phyloP scores from a whole-genome alignment of 2,113 vertebrate species.

The Stegastes partitus region DNA sequence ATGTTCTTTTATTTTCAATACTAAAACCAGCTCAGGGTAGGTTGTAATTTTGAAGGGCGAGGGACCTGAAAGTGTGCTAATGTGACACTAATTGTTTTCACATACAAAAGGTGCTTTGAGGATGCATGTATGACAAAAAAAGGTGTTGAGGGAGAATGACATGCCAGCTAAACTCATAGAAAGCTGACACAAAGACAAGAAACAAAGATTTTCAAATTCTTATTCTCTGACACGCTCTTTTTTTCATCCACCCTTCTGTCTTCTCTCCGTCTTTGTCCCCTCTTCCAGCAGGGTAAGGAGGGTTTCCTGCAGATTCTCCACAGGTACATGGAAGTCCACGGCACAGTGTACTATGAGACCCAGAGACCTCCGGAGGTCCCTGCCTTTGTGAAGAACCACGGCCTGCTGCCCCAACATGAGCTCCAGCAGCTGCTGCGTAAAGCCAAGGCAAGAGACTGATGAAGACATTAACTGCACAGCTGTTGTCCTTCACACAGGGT shows the following conservation, averaged over 20 bases:
- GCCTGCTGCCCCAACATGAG: conserved; percentile 95
- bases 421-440: conserved; percentile 96
- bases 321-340: conserved; percentile 97
- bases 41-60: no score
- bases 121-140: no score
- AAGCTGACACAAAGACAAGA: conserved; percentile 3
- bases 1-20: not conserved
- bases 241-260: not conserved
- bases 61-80: no score
- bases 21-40: not conserved
- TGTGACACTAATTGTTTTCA: no score
- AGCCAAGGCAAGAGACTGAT: conserved; percentile 86
- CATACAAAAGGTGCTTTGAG: no score
- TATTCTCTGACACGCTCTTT: not conserved
- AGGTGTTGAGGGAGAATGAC: not conserved
- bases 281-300: conserved; percentile 90
- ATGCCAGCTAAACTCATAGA: conserved; percentile 9
- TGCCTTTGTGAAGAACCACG: conserved; percentile 95
- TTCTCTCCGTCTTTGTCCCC: conserved; percentile 10
- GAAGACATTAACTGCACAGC: not conserved
- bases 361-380: conserved; percentile 96
- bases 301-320: conserved; percentile 93
- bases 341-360: conserved; percentile 96
- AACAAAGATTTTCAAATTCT: not conserved
- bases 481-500: not conserved